Evolutionary conservation across 2,113 vertebrate species (phyloP).

Genomic region (Rhadina sibilatrix): DNA sequence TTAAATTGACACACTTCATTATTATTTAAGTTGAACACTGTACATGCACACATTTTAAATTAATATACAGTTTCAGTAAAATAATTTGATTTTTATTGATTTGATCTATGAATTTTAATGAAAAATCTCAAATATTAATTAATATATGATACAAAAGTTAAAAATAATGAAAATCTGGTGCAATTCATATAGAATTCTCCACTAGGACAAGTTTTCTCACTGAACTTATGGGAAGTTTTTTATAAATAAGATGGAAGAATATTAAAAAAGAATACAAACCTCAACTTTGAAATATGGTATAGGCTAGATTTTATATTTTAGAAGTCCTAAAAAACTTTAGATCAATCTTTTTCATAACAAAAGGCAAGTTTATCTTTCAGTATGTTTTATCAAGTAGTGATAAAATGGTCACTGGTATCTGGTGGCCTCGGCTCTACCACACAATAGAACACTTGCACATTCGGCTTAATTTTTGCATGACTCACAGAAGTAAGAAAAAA

Average conservation of each 20-base stretch:
- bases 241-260: not conserved
- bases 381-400: not conserved
- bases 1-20: not conserved
- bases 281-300: not conserved
- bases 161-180: not conserved
- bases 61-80: not conserved
- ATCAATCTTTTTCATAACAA: not conserved
- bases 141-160: not conserved
- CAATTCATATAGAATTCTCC: not conserved
- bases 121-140: not conserved
- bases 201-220: not conserved
- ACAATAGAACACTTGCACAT: not conserved
- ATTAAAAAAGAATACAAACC: not conserved
- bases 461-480: not conserved
- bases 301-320: not conserved
- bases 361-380: not conserved
- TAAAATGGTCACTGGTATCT: not conserved
- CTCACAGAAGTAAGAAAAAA: not conserved
- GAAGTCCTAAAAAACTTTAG: not conserved
- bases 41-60: not conserved
- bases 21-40: not conserved
- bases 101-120: not conserved
- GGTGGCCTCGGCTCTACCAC: not conserved
- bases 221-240: not conserved
- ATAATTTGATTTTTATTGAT: not conserved